Conservation (phyloP, 2,113 vertebrate genomes). For the Entelurus aequoreus region DNA sequence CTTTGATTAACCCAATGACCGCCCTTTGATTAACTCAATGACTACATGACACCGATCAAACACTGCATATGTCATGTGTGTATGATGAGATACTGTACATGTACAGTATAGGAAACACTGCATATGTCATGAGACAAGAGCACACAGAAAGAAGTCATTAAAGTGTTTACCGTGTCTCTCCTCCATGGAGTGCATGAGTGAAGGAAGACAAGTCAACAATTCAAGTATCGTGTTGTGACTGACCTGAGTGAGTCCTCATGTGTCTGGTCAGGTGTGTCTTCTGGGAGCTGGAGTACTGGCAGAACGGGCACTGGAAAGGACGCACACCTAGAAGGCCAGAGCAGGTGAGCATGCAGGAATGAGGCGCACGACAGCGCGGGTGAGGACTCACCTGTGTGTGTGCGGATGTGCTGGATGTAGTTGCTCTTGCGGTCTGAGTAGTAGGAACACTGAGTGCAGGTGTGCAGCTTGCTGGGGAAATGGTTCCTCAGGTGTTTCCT, state of each 20-base stretch:
- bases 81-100: no score
- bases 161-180: conserved; percentile 80
- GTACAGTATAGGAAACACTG: no score
- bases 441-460: conserved; percentile 92
- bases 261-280: conserved; percentile 97
- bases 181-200: conserved; percentile 83
- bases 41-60: no score
- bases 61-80: no score
- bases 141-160: conserved; percentile 12
- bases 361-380: background rate
- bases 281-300: conserved; percentile 96
- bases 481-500: conserved; percentile 97
- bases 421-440: conserved; percentile 98
- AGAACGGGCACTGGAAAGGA: conserved; percentile 91
- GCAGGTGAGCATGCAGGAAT: background rate
- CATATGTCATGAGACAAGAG: no score
- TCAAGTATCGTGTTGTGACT: conserved; percentile 39
- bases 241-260: conserved; percentile 97
- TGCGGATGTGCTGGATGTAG: conserved; percentile 96
- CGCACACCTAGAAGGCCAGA: conserved; percentile 79
- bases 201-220: conserved; percentile 63
- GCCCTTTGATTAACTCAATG: no score
- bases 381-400: conserved; percentile 84
- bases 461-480: conserved; percentile 95
- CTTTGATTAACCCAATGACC: no score